Evolutionary conservation across 2,888 invertebrate genomes (phyloP), one percentile per base, ranked within the genome.

Genomic region (Xestia ashworthii): DNA sequence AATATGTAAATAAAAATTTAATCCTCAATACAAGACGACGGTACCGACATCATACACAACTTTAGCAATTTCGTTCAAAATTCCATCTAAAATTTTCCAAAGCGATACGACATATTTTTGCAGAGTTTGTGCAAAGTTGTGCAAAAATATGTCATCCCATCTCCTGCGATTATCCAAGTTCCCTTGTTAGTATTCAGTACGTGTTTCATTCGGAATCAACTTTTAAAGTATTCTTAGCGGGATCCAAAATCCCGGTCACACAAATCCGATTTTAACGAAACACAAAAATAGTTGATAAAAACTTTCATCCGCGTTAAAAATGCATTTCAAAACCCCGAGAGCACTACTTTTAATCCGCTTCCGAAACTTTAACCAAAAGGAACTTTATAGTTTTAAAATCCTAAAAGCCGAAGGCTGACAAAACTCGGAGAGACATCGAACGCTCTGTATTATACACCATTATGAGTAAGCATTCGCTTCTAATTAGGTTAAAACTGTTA

Each of bases 331-430:
- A 92, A 93, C 90, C 89, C 89, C 89, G 73, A 80, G 88, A 78
- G 77, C 87, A 89, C 83, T 92, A 93, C 92, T 93, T 93, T 93
- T 93, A 94, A 95, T 94, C 94, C 93, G 91, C 92, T 92, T 89
- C 83, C 89, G 75, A 91, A 93, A 93, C 91, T 93, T 91, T 83
- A 81, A 81, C 81, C 79, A 83, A 90, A 89, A 89, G 86, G 88
- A 89, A 92, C 91, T 92, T 91, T 88, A 81, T 87, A 89, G 88
- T 93, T 88, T 92, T 87, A 82, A 89, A 93, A 93, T 90, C 92
- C 92, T 81, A 78, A 90, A 93, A 92, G 90, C 93, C 82, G 90
- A 89, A 89, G 87, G 87, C 87, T 88, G 89, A 78, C 77, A 74
- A 74, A 89, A 90, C 71, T 79, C 58, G 60, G 48, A 58, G 65